Conservation (phyloP, 1,140 invertebrate species). For the Hyposmocoma kahamanoa region DNA sequence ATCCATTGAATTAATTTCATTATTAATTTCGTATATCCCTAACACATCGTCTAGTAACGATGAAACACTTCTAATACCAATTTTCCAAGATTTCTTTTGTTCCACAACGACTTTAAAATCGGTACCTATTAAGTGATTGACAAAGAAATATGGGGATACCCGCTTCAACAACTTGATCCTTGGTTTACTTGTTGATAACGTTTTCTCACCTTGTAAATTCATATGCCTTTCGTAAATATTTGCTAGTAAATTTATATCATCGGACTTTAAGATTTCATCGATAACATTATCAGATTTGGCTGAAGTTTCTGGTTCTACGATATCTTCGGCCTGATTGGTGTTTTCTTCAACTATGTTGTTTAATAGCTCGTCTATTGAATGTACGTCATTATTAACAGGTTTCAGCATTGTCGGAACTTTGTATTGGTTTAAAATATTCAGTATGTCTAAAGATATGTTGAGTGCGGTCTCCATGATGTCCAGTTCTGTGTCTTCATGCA, state of each 20-base stretch:
- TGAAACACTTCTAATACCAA: conserved; percentile 52
- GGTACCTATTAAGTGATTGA: conserved; percentile 35
- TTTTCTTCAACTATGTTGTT: conserved; percentile 29
- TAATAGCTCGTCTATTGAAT: conserved; percentile 35
- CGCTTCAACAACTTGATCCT: conserved; percentile 37
- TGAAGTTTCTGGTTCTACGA: conserved; percentile 9
- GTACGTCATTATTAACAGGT: conserved; percentile 30
- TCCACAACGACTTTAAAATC: conserved; percentile 54
- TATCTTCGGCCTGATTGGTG: conserved; percentile 10
- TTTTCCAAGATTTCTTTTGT: conserved; percentile 53
- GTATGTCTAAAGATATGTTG: conserved; percentile 74
- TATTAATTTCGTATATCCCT: conserved; percentile 50
- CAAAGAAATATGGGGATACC: conserved; percentile 48
- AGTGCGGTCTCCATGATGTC: conserved; percentile 79
- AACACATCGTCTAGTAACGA: conserved; percentile 58
- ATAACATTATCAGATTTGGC: conserved; percentile 46
- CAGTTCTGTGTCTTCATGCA: conserved; percentile 82
- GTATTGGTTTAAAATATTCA: conserved; percentile 75
- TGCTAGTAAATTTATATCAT: conserved; percentile 54
- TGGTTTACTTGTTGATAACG: conserved; percentile 11
- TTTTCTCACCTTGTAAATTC: conserved; percentile 28
- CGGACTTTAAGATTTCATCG: conserved; percentile 51
- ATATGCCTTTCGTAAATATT: conserved; percentile 56
- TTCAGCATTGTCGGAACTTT: conserved; percentile 61
- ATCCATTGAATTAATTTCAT: conserved; percentile 55